A percentile compares a stretch with the other conserved stretches of the same genome.
Conservation (phyloP, 30 jellyfish, hydroid and myxozoan species). For the Chrysaora quinquecirrha region DNA sequence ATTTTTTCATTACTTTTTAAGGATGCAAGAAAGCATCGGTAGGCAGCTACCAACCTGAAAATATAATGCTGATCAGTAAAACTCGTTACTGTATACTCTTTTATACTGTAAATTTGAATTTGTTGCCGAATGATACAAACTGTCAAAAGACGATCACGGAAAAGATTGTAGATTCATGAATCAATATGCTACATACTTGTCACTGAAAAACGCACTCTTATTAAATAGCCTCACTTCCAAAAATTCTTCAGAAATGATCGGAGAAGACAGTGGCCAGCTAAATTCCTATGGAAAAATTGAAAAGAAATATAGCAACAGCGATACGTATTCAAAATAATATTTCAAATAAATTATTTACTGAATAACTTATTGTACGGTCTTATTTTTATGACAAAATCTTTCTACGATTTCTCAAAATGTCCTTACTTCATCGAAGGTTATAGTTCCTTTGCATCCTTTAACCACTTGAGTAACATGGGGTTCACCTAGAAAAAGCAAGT, state of each 20-base stretch:
- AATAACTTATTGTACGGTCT: not conserved
- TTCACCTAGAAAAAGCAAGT: not conserved
- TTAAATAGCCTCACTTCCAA: conserved; percentile 33
- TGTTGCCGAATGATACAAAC: no score
- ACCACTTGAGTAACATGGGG: not conserved
- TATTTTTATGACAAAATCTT: no score
- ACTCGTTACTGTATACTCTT: no score
- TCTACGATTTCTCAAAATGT: no score
- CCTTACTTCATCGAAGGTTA: not conserved
- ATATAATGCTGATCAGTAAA: no score
- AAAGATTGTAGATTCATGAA: no score
- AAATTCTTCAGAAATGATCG: conserved; percentile 45
- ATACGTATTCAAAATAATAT: not conserved
- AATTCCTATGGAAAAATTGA: conserved; percentile 3
- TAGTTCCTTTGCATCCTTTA: not conserved
- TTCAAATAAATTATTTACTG: no score
- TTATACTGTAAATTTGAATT: no score
- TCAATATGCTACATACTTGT: conserved; percentile 23
- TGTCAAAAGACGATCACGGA: no score
- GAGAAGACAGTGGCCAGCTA: conserved; percentile 61
- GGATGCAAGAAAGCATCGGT: conserved; percentile 18
- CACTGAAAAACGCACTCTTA: conserved; percentile 40
- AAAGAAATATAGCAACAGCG: not conserved
- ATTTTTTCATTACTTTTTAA: conserved; percentile 2
- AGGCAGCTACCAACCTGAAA: conserved; percentile 29